Evolutionary conservation across 2,797 vertebrate species (phyloP).

Genomic region (Arctocebus calabarensis): DNA sequence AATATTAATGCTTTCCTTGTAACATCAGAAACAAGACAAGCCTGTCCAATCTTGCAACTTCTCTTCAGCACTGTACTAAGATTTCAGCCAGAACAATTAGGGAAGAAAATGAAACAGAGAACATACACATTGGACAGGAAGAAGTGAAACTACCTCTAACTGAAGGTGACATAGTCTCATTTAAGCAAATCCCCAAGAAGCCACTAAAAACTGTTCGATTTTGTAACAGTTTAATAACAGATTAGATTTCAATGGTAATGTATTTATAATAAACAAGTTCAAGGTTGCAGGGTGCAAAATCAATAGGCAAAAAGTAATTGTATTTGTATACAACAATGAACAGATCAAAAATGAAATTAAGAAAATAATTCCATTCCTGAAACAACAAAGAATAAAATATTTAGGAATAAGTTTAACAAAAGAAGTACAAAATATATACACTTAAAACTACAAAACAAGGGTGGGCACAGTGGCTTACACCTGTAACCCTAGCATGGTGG

Average conservation of each 20-base stretch:
- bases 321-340: not conserved
- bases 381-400: not conserved
- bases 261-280: not conserved
- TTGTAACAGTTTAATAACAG: conserved; percentile 10
- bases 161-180: not conserved
- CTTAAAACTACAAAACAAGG: not conserved
- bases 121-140: not conserved
- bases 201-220: not conserved
- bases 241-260: not conserved
- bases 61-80: not conserved
- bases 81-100: not conserved
- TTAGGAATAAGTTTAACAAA: not conserved
- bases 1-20: not conserved
- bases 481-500: not conserved
- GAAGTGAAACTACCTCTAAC: not conserved
- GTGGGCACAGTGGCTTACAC: not conserved
- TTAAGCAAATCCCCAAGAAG: not conserved
- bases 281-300: conserved; percentile 5
- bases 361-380: not conserved
- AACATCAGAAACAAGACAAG: not conserved
- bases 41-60: not conserved
- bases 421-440: not conserved
- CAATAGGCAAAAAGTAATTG: not conserved
- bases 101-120: conserved; percentile 38
- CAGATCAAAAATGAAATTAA: not conserved